phyloP scores from a whole-genome alignment of 30 jellyfish, hydroid and myxozoan species.

The Catostylus mosaicus region DNA sequence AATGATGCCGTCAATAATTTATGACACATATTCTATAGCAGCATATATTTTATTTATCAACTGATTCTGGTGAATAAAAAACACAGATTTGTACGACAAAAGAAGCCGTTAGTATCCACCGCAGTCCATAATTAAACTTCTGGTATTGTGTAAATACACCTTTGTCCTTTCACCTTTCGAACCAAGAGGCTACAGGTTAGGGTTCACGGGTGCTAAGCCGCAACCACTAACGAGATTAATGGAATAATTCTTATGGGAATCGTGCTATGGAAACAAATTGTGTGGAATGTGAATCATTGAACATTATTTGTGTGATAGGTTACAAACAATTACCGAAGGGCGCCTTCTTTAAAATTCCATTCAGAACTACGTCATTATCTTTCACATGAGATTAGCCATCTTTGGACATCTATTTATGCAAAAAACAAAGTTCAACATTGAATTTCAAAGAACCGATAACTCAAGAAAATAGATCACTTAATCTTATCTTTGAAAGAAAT shows the following conservation, averaged over 20 bases:
- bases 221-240: not conserved
- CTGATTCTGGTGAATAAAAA: not conserved
- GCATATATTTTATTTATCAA: not conserved
- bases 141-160: not conserved
- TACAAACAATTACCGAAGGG: not conserved
- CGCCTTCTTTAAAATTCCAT: conserved; percentile 9
- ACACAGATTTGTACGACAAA: not conserved
- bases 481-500: not conserved
- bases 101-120: not conserved
- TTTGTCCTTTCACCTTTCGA: conserved; percentile 29
- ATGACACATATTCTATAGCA: not conserved
- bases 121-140: not conserved
- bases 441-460: not conserved
- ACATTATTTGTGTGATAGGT: conserved; percentile 13
- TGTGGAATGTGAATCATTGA: conserved; percentile 28
- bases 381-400: not conserved
- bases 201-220: conserved; percentile 15
- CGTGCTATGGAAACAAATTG: conserved; percentile 22
- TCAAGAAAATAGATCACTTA: not conserved
- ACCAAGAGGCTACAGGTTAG: conserved; percentile 33
- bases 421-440: not conserved
- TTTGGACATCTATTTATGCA: not conserved
- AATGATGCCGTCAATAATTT: not conserved
- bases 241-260: not conserved
- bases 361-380: conserved; percentile 13